These are phyloP conservation scores for Diadema setosum DNA, from an alignment of 35 echinoderm and acorn worm genomes.

Conservation along the genomic window DNA sequence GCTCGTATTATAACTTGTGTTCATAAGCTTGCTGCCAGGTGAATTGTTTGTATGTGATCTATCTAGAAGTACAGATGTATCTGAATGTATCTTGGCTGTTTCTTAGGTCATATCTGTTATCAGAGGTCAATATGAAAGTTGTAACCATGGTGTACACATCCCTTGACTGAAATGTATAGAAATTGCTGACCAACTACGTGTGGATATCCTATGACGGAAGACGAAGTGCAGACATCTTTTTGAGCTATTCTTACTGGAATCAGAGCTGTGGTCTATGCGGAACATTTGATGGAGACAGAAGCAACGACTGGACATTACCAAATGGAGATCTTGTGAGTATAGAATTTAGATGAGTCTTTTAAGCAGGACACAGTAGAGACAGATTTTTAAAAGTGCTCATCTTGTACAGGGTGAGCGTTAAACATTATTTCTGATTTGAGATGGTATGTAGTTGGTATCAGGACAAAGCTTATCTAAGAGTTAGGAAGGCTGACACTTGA, in stretches of 20 bases:
- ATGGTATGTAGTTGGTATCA: no score
- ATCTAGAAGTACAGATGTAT: no score
- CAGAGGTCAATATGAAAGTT: no score
- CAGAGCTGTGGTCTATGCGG: slow-evolving; percentile 82
- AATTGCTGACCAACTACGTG: neutral
- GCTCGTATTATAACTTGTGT: no score
- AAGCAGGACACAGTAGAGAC: neutral
- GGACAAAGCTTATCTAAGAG: no score
- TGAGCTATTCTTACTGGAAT: slow-evolving; percentile 29
- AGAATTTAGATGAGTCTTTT: neutral
- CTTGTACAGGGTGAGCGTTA: neutral
- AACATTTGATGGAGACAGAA: slow-evolving; percentile 57
- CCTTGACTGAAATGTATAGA: neutral
- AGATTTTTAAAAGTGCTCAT: neutral
- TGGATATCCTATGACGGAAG: neutral
- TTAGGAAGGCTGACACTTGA: no score
- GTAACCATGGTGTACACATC: neutral
- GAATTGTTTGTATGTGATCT: no score
- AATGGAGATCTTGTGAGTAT: slow-evolving; percentile 53
- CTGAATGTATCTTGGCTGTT: no score
- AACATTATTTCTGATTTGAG: neutral
- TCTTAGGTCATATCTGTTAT: no score
- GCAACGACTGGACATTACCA: slow-evolving; percentile 54
- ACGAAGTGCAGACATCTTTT: neutral
- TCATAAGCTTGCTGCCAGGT: no score